A percentile compares a stretch with the other conserved stretches of the same genome.
Conservation (phyloP, 2,113 vertebrate genomes). For the Patagioenas fasciata region DNA sequence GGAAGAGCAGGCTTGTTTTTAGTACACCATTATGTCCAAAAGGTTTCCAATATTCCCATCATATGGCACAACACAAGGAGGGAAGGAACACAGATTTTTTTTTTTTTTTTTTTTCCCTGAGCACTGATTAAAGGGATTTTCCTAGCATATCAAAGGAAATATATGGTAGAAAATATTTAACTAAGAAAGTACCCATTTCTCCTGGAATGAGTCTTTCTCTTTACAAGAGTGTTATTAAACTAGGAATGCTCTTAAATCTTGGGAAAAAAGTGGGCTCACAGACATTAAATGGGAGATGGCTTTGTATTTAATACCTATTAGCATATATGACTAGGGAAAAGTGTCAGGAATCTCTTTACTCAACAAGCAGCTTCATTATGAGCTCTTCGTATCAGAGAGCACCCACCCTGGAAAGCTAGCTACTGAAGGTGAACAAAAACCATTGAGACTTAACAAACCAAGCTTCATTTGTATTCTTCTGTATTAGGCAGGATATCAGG, state of each 20-base stretch:
- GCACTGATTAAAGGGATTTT: not conserved
- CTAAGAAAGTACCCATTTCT: not conserved
- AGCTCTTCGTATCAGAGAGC: not conserved
- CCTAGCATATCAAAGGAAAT: not conserved
- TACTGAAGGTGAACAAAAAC: not conserved
- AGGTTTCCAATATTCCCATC: not conserved
- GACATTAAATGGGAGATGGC: not conserved
- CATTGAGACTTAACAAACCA: not conserved
- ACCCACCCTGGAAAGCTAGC: not conserved
- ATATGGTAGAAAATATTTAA: not conserved
- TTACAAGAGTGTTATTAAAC: not conserved
- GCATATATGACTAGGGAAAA: not conserved
- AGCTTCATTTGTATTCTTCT: not conserved
- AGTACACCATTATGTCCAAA: not conserved
- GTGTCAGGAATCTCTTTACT: not conserved
- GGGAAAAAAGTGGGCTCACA: not conserved
- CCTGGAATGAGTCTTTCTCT: not conserved
- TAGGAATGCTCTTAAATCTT: not conserved
- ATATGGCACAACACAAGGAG: not conserved
- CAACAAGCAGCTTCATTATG: not conserved
- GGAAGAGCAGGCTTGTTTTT: not conserved
- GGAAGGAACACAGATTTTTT: not conserved
- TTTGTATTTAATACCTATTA: not conserved
- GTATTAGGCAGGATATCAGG: not conserved
- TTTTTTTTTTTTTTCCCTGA: not conserved